Evolutionary conservation across 53 echinoderm and acorn worm species (phyloP), one percentile per base, ranked within the genome.

Genomic region (Patiria pectinifera): DNA sequence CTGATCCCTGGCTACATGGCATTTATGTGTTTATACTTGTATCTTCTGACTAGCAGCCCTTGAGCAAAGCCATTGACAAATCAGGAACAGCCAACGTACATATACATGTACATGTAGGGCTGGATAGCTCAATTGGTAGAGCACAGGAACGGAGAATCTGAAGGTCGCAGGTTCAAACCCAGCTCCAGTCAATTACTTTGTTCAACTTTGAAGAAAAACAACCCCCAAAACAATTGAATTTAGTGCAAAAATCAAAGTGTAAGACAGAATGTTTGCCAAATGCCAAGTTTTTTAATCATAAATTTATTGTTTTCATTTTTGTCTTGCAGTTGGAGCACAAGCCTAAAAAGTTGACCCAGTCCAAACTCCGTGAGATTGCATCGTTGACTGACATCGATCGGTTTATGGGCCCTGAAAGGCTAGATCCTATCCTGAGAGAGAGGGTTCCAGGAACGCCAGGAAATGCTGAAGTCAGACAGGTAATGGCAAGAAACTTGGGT

Each of bases 371-470:
- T 22, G 44, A 76, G 26, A 72, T 95, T 62, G 91, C 95, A 12
- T 59, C 61, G 2, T 22, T 91, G 19, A 84, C 87, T 1, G 77
- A 95, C 53, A 91, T 88, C 16, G 84, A 95, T 72, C 83, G 91
- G 13, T 84, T 94, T 25, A 92, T 86, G 91, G 72, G 49, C 23
- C 71, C 19, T 2, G 91, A 94, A 26, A 49, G 76, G 44, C 91
- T 97, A 12, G 87, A 85, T 59, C 93, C 95, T 6, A 83, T 97
- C 21, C 86, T 97, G 13, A 89, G 80, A 71, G 72, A 69, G 18
- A 81, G 97, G 85, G 93, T 94, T 2, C 47, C 97, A 6, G 97
- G 89, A 59, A 95, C 97, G 10, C 45, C 91, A 7, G 97, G 96
- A 72, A 97, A 85, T 85, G 78, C 71, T 71, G 23, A 23, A 62